A percentile compares a stretch with the other conserved stretches of the same genome.
Conservation (phyloP, 2,113 vertebrate genomes). For the Marmota monax region DNA sequence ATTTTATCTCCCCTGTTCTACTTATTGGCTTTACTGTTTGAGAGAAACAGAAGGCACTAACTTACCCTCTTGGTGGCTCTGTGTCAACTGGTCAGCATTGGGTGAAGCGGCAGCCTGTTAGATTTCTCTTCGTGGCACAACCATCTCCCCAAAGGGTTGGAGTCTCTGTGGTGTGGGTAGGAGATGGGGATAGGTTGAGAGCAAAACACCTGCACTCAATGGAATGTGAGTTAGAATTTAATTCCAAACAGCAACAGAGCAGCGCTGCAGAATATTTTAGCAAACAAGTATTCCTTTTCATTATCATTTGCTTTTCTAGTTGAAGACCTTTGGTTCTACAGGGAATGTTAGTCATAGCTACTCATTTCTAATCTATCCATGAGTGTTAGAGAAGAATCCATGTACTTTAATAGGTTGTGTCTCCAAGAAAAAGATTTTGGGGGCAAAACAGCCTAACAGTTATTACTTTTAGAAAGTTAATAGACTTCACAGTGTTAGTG, state of each 20-base stretch:
- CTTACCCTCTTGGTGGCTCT: background rate
- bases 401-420: background rate
- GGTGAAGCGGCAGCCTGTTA: background rate
- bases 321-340: background rate
- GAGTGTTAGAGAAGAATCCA: background rate
- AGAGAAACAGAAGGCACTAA: background rate
- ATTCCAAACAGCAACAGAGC: background rate
- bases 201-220: background rate
- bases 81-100: background rate
- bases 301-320: background rate
- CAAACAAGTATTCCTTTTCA: background rate
- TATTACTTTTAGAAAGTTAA: background rate
- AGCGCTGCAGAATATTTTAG: background rate
- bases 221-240: background rate
- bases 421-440: background rate
- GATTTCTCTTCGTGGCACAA: background rate
- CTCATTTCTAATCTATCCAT: background rate
- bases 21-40: background rate
- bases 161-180: background rate
- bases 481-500: background rate
- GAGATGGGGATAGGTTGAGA: background rate
- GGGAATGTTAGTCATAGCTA: slow-evolving; percentile 11
- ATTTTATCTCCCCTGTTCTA: background rate
- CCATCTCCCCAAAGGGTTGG: background rate
- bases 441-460: background rate